Base-by-base conservation (phyloP, 2,797 vertebrate species). In the Bradypodion ventrale region DNA sequence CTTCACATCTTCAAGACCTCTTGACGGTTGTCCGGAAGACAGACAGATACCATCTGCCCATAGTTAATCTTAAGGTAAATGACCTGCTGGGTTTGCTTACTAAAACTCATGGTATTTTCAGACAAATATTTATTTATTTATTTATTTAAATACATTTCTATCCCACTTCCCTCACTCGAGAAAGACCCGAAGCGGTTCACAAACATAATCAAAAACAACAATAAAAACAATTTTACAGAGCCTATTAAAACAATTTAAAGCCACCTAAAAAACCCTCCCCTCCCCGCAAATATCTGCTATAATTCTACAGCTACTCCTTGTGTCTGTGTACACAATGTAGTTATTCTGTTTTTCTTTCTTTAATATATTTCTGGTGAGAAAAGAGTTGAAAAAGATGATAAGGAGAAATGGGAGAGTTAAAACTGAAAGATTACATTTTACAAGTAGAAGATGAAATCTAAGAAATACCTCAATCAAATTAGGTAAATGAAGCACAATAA, bases 21-120 rank as follows among this genome's bases (percentile, higher is more conserved):
- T 95, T 95, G 69, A 97, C 97, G 29, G 94, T 99, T 3, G 98
- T 99, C 80, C 97, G 96, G 93, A 99, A 97, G 93, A 90, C 91
- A 8, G 98, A 99, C 93, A 94, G 97, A 91, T 91, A 93, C 0
- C 92, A 93, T 83, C 94, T 98, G 92, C 98, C 98, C 0, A 91
- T 99, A 88, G 98, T 98, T 93, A 99, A 99, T 90, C 97, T 99
- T 81, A 97, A 97, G 97, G 98, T 99, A 93, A 96, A 88, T 86
- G 0, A 63, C 78, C 8, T 32, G 32, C 1, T 82, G 25, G 16
- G 35, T 82, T 74, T 85, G 23, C 16, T 62, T 62, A 60, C 44
- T 77, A 75, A 63, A 49, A 75, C 21, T 42, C 27, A 42, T 6
- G 9, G 21, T 25, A 21, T n/a, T 70, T 70, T 23, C 69, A 70